phyloP scores from a whole-genome alignment of 2,888 invertebrate species.

The Zelleria hepariella region DNA sequence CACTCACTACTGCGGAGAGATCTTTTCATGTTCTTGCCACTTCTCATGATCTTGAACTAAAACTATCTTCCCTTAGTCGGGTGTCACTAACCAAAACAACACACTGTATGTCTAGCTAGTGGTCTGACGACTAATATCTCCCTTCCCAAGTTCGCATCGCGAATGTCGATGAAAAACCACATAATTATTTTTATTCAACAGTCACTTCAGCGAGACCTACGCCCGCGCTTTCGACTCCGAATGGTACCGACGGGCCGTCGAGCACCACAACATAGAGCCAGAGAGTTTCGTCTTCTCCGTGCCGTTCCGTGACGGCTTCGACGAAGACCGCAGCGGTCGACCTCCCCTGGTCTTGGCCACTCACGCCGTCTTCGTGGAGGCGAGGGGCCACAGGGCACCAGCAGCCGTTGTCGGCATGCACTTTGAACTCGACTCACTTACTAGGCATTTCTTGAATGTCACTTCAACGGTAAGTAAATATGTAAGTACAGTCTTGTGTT shows the following conservation, averaged over 20 bases:
- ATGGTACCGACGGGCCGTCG: slow-evolving; percentile 93
- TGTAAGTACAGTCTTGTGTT: background rate
- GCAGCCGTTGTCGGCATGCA: slow-evolving; percentile 94
- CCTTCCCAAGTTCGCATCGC: no score
- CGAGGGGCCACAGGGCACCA: slow-evolving; percentile 85
- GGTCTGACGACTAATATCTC: no score
- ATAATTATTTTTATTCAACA: no score
- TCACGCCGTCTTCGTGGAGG: slow-evolving; percentile 90
- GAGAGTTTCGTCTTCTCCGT: slow-evolving; percentile 94
- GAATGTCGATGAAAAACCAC: no score
- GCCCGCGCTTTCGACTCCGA: slow-evolving; percentile 87
- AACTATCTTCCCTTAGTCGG: no score
- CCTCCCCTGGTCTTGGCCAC: slow-evolving; percentile 87
- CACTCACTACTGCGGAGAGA: no score
- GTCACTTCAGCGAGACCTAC: slow-evolving; percentile 86
- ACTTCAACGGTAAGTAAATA: slow-evolving; percentile 82
- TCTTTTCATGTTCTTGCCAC: no score
- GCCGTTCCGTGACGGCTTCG: slow-evolving; percentile 78
- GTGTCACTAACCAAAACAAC: no score
- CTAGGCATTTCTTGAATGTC: slow-evolving; percentile 88
- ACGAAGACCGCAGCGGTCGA: slow-evolving; percentile 71
- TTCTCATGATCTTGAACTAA: no score
- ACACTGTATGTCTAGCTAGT: no score
- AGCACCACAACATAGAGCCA: slow-evolving; percentile 87
- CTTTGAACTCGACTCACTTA: slow-evolving; percentile 86